These are phyloP conservation scores for Melieria crassipennis DNA, from an alignment of 2,888 invertebrate species.

Conservation along the genomic window DNA sequence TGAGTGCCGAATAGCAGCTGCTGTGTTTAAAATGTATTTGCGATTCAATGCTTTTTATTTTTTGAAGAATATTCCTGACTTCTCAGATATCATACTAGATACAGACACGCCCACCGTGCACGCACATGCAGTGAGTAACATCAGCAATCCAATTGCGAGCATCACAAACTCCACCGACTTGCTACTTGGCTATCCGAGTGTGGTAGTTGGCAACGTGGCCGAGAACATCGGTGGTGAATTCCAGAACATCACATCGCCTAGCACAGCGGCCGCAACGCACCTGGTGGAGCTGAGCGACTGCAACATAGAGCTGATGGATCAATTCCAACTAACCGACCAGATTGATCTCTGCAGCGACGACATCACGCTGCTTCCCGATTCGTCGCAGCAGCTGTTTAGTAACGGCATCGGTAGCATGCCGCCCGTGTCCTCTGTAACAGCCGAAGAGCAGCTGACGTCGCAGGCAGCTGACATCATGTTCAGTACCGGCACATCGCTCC, in stretches of 20 bases:
- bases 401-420: constrained; percentile 46
- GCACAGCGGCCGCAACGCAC: constrained; percentile 40
- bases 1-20: constrained; percentile 30
- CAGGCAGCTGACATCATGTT: background rate
- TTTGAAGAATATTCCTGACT: constrained; percentile 52
- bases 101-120: background rate
- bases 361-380: constrained; percentile 49
- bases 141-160: constrained; percentile 2
- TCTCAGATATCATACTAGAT: constrained; percentile 57
- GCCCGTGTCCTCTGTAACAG: background rate
- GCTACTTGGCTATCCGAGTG: constrained; percentile 55
- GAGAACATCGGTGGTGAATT: constrained; percentile 42
- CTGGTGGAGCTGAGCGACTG: constrained; percentile 61
- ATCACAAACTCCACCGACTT: constrained; percentile 37
- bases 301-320: constrained; percentile 64
- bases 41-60: background rate
- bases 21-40: background rate
- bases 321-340: constrained; percentile 61
- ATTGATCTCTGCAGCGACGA: constrained; percentile 60
- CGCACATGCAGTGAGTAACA: constrained; percentile 33
- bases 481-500: constrained; percentile 20
- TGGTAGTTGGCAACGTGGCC: constrained; percentile 50
- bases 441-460: background rate
- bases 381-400: constrained; percentile 47
- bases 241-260: constrained; percentile 8